Conservation (phyloP, 2,888 invertebrate genomes). For the Rhagonycha fulva region DNA sequence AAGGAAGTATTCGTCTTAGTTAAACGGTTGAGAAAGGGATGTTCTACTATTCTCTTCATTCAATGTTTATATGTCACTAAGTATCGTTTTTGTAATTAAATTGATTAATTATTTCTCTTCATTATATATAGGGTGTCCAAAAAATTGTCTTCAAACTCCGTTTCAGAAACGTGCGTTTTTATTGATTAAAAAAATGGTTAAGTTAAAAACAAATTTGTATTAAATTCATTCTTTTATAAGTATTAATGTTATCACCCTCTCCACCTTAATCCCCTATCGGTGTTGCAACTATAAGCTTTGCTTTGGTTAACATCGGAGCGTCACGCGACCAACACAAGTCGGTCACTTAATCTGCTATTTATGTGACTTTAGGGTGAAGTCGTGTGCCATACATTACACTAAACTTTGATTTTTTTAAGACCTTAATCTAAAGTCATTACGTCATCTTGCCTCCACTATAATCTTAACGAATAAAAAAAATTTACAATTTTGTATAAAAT, state of each 20-base stretch:
- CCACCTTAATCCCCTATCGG: conserved; percentile 46
- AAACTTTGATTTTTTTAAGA: conserved; percentile 39
- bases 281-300: conserved; percentile 39
- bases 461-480: not conserved
- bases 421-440: conserved; percentile 41
- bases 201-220: conserved; percentile 2
- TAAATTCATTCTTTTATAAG: not conserved
- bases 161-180: not conserved
- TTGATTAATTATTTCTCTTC: not conserved
- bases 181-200: not conserved
- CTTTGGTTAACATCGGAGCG: conserved; percentile 22
- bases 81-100: conserved; percentile 1
- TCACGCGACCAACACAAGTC: conserved; percentile 54
- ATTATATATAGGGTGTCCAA: not conserved
- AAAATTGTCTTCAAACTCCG: too few relatives aligned
- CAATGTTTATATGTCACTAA: conserved; percentile 1
- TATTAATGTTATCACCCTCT: conserved; percentile 36
- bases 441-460: not conserved
- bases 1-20: conserved; percentile 51
- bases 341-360: conserved; percentile 59
- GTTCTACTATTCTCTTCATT: conserved; percentile 21
- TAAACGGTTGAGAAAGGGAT: conserved; percentile 38
- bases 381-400: conserved; percentile 44
- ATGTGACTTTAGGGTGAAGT: conserved; percentile 53
- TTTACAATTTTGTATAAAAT: not conserved